phyloP scores from a whole-genome alignment of 2,113 vertebrate species.

The Chionomys nivalis region DNA sequence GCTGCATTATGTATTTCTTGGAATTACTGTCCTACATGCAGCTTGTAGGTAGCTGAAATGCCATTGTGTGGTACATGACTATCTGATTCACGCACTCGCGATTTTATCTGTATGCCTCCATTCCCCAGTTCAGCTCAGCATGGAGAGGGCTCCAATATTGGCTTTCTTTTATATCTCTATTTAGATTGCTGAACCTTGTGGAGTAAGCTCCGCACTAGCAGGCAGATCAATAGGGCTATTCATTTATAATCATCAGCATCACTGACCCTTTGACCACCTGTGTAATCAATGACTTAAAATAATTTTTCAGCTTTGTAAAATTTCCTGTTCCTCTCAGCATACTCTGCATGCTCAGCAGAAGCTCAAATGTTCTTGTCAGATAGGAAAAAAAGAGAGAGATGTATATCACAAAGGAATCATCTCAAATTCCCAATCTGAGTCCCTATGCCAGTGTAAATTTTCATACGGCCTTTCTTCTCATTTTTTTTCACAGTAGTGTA shows the following conservation, averaged over 20 bases:
- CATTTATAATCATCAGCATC: slow-evolving; percentile 6
- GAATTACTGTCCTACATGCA: background rate
- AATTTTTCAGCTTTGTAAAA: slow-evolving; percentile 53
- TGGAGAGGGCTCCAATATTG: background rate
- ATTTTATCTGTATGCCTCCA: background rate
- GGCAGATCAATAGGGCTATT: background rate
- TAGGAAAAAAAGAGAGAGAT: background rate
- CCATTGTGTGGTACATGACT: background rate
- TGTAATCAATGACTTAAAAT: slow-evolving; percentile 23
- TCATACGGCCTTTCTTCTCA: background rate
- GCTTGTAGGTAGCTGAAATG: background rate
- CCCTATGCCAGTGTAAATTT: background rate
- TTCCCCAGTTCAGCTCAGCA: background rate
- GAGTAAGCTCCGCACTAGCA: background rate
- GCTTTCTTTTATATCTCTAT: background rate
- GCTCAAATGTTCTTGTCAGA: background rate
- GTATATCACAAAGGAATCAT: background rate
- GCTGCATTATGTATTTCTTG: background rate
- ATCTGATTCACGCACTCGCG: background rate
- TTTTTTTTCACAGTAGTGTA: background rate
- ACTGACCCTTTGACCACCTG: background rate
- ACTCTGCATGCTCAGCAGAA: background rate
- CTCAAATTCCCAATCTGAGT: background rate
- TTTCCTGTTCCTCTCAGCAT: background rate
- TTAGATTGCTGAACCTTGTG: background rate